Percentiles rank a stretch among this genome's conserved stretches.
Evolutionary conservation across 2,113 vertebrate genomes (phyloP).

Genomic region (Stictonetta naevosa): DNA sequence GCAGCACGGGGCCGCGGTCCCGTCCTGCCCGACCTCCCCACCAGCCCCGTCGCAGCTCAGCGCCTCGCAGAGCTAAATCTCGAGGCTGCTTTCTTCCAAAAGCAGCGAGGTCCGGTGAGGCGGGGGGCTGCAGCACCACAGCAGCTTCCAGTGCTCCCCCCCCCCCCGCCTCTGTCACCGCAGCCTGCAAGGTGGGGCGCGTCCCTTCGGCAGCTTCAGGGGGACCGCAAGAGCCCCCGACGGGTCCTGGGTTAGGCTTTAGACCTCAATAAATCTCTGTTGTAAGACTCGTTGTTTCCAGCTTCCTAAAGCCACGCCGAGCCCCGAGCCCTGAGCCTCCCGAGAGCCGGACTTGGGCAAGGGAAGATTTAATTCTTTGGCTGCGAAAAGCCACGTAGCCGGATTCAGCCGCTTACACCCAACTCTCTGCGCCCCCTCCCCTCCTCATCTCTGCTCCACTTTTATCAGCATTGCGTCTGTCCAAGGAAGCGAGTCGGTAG

Average conservation of each 20-base stretch:
- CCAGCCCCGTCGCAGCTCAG: background rate
- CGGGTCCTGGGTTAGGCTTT: background rate
- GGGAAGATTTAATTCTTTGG: slow-evolving; percentile 18
- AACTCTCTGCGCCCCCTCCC: slow-evolving; percentile 1
- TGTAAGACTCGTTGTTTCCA: slow-evolving; percentile 53
- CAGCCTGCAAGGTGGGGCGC: slow-evolving; percentile 5
- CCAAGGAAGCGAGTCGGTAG: background rate
- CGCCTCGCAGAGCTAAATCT: background rate
- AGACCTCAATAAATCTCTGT: slow-evolving; percentile 52
- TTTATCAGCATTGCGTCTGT: slow-evolving; percentile 36
- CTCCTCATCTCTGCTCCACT: slow-evolving; percentile 30
- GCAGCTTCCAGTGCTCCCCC: background rate
- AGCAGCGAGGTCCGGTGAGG: background rate
- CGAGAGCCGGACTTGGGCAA: background rate
- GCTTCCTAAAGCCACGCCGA: slow-evolving; percentile 16
- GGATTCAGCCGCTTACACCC: background rate
- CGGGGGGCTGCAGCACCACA: background rate
- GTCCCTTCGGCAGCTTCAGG: background rate
- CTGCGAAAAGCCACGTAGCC: background rate
- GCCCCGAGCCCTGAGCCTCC: background rate
- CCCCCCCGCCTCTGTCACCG: background rate
- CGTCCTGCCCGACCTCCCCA: background rate
- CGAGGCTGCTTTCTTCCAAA: background rate
- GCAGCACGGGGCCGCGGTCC: background rate
- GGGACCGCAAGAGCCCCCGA: background rate